These are phyloP conservation scores for Sabellastarte sp. DNA, from an alignment of 2,888 invertebrate species.

Conservation along the genomic window DNA sequence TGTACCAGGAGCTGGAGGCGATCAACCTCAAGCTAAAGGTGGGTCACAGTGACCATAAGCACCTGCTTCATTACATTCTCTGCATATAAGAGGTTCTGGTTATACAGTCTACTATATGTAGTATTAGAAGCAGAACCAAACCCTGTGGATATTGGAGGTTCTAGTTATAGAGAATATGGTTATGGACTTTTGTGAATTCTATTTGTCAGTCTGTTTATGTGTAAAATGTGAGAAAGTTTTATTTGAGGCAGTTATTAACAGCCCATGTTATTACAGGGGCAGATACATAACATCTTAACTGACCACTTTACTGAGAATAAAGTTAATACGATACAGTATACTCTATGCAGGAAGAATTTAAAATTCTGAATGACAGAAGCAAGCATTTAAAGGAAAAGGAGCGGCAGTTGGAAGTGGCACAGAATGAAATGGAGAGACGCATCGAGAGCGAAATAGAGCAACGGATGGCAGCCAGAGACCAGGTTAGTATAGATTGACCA, in stretches of 20 bases:
- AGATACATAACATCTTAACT: neutral
- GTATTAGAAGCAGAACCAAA: too few relatives aligned
- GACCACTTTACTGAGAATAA: neutral
- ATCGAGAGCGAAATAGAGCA: slow-evolving; percentile 13
- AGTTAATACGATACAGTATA: neutral
- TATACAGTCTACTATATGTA: too few relatives aligned
- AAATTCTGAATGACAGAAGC: slow-evolving; percentile 19
- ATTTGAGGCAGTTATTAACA: neutral
- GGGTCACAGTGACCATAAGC: neutral
- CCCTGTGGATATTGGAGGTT: too few relatives aligned
- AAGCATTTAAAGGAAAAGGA: slow-evolving; percentile 14
- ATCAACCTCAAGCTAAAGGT: slow-evolving; percentile 24
- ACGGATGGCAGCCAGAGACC: slow-evolving; percentile 8
- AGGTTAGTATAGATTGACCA: slow-evolving; percentile 10
- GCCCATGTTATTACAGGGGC: neutral
- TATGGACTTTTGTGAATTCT: too few relatives aligned
- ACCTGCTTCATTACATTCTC: too few relatives aligned
- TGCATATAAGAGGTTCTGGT: too few relatives aligned
- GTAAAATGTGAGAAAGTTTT: neutral
- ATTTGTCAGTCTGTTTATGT: neutral
- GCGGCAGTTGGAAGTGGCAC: neutral
- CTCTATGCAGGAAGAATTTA: slow-evolving; percentile 17
- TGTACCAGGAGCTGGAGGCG: slow-evolving; percentile 19
- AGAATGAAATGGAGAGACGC: slow-evolving; percentile 7
- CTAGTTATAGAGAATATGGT: too few relatives aligned